Evolutionary conservation across 30 jellyfish, hydroid and myxozoan species (phyloP), one percentile per base, ranked within the genome.

Genomic region (Hydractinia symbiolongicarpus): DNA sequence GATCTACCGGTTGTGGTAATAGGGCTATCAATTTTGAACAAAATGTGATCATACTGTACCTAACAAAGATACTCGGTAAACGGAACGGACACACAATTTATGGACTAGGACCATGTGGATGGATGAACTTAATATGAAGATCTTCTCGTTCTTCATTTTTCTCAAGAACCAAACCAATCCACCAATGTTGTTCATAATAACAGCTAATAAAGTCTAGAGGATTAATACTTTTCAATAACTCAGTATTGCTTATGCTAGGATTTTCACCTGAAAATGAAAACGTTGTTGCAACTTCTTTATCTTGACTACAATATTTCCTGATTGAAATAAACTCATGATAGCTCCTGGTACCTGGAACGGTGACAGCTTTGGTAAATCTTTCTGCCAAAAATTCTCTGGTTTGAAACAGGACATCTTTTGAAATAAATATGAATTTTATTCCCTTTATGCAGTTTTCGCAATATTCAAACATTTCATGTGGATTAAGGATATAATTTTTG

Each of bases 321-420:
- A 57, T 9, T 57, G 68, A n/a, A n/a, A 9, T 10, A 3, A 58
- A 58, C 1, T 58, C 69, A 58, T 58, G 69, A 58, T 58, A 58
- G 69, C 69, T 58, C 19, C 69, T 58, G 21, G 96, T 82, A 14
- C 94, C 94, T 8, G 96, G 96, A 40, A 75, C 66, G 14, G 93
- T 86, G 62, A 52, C 78, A 6, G 85, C 95, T 21, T 53, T 61
- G 40, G 16, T 30, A 76, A 82, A 88, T 66, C 93, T 55, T 30
- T 69, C 52, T 30, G 76, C 19, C 75, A 76, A 53, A 20, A 16
- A 50, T 55, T 16, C 74, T 57, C 88, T 72, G 10, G 85, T 78
- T 73, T 57, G 81, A 15, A 72, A 82, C 81, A 66, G 60, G 10
- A 20, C 55, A 10, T 74, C 94, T 56, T 61, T 77, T 20, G 80